Evolutionary conservation across 2,797 vertebrate species (phyloP), one percentile per base, ranked within the genome.

Genomic region (Erpetoichthys calabaricus): DNA sequence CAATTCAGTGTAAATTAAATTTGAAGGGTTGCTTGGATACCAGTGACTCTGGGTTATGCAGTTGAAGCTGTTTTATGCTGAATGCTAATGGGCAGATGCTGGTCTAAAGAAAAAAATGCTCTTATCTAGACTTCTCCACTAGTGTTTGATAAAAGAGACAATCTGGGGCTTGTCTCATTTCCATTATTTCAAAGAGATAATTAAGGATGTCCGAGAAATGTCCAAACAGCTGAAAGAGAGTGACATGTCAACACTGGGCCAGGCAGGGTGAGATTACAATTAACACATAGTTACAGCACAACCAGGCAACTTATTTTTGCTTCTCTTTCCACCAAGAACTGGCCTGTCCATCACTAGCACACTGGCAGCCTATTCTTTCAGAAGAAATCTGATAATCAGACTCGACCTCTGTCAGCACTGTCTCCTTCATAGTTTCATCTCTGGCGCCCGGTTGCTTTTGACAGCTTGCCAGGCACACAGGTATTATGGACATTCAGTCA

Each of bases 11-110:
- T 77, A 79, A 84, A 84, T 80, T 73, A 79, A 85, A 83, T 79
- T 81, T 85, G 80, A 81, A 84, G 72, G 77, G 85, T 86, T 88
- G 84, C 84, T 1, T 75, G 80, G 83, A 82, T 86, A 86, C 82
- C 73, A 75, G 80, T 84, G 80, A 81, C 79, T 84, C 74, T 76
- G 74, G 75, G 75, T 84, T 83, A 79, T 75, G 77, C 64, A 65
- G 74, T 73, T 76, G 69, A 75, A 74, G 68, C 1, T 57, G 72
- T 75, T 78, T 77, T 71, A 67, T 70, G 64, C 72, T 76, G 83
- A 86, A 89, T 86, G 83, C 78, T 86, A 86, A 88, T 84, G 71
- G 74, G 60, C 64, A 65, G 67, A 68, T 68, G 67, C 71, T 70
- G 57, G 70, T 77, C 84, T 75, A 70, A 57, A 62, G 55, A 62